Evolutionary conservation across 2,113 vertebrate species (phyloP).

Genomic region (Typhlomys cinereus): DNA sequence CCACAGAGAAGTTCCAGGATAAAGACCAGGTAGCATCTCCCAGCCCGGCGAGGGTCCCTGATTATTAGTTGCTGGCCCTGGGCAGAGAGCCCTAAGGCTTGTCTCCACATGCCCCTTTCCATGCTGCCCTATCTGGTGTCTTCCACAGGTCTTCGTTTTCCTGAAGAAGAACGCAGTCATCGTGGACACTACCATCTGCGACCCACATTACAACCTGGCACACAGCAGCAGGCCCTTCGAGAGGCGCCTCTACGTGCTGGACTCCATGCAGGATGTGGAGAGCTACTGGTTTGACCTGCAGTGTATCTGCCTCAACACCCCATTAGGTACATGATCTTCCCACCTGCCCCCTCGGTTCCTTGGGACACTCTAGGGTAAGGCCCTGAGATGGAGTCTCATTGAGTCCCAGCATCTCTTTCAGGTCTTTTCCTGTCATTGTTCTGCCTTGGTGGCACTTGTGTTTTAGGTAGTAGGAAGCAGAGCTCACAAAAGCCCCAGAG

Average conservation of each 20-base stretch:
- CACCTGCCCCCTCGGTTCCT: neutral
- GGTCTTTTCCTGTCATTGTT: accelerated
- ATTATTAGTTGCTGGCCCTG: neutral
- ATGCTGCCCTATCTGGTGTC: accelerated
- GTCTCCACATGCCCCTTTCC: neutral
- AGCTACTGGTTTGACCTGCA: conserved; percentile 98
- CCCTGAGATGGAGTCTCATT: neutral
- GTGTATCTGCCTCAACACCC: conserved; percentile 97
- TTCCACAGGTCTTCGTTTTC: conserved; percentile 90
- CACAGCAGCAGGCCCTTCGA: conserved; percentile 91
- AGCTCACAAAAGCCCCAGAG: neutral
- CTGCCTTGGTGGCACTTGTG: neutral
- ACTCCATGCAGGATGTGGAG: conserved; percentile 90
- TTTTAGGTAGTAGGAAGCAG: neutral
- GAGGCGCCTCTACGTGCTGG: conserved; percentile 87
- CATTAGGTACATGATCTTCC: conserved; percentile 87
- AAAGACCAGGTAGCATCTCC: conserved; percentile 92
- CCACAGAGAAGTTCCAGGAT: conserved; percentile 94
- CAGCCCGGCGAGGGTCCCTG: accelerated
- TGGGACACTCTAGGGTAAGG: neutral
- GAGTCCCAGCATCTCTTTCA: neutral
- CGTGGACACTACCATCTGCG: conserved; percentile 93
- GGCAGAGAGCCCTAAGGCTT: accelerated
- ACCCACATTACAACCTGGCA: conserved; percentile 96
- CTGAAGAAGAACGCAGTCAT: conserved; percentile 91